These are phyloP conservation scores for Ptychochromis oligacanthus DNA, from an alignment of 2,113 vertebrate genomes.

Conservation along the genomic window DNA sequence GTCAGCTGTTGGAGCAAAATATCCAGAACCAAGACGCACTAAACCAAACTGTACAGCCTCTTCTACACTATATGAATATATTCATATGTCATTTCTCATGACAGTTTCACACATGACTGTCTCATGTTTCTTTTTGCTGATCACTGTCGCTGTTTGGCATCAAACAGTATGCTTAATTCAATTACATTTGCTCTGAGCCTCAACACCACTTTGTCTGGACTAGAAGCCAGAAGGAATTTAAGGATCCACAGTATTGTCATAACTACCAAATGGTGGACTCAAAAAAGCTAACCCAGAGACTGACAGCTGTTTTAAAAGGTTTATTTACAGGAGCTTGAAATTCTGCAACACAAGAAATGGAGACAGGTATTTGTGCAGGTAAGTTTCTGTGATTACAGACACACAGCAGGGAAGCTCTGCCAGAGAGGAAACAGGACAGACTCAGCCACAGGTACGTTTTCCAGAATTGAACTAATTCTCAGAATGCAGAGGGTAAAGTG, in stretches of 20 bases:
- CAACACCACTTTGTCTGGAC: not conserved
- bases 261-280: no score
- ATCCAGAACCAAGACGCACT: not conserved
- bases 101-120: not conserved
- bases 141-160: not conserved
- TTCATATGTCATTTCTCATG: not conserved
- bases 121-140: not conserved
- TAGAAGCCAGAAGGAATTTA: not conserved
- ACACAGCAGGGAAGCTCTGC: no score
- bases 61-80: not conserved
- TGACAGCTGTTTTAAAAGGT: no score
- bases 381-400: no score
- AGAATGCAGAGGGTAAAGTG: no score
- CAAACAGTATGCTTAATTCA: not conserved
- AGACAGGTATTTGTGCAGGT: no score
- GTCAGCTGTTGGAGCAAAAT: conserved; percentile 22
- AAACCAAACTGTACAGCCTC: not conserved
- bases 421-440: no score
- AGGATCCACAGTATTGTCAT: not conserved
- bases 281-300: no score
- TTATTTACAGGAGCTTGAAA: no score
- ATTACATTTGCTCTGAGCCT: not conserved
- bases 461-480: no score
- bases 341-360: no score
- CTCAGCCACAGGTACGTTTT: no score